Base-by-base conservation (phyloP, 2,113 vertebrate species). In the Passer montanus region DNA sequence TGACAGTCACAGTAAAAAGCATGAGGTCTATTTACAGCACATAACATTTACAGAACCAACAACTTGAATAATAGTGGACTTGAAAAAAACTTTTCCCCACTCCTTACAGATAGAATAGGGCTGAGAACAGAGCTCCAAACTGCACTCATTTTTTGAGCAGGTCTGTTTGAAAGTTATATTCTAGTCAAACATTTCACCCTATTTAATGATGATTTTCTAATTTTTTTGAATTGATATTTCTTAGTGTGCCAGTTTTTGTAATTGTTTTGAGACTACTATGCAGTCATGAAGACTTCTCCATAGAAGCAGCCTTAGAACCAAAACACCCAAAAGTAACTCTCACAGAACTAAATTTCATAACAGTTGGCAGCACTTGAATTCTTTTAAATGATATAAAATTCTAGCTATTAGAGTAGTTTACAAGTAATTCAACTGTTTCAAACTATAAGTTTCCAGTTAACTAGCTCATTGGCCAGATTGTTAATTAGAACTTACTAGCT, bases 221-320 rank as follows among this genome's bases (percentile, higher is more conserved):
- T 41, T 55, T 64, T 64, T 88, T 30, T 47, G 0, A 86, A 44
- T 56, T 56, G 6, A 8, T 64, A 52, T 7, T 67, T 33, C 19
- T 46, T 41, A 49, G 22, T 0, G 0, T 41, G 39, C 19, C 31
- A 22, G 24, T 33, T 46, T 56, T 43, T 2, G 0, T 52, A 59
- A 64, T 2, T 52, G 14, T 47, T 87, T 62, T 47, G 21, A 70
- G 12, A 49, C 39, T 50, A 8, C 23, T 47, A 47, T 8, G 67
- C 8, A 83, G 31, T 10, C 35, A 13, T 26, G 15, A 78, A 14
- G 17, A 47, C 33, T 44, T 50, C 23, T n/a, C 27, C 30, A 44
- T 1, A 53, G 20, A 76, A 39, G 31, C 43, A 28, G 13, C 26
- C 43, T 33, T 62, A 83, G 24, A 84, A 81, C 5, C 35, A 81